Evolutionary conservation across 2,113 vertebrate species (phyloP).

Genomic region (Catharus bicknelli): DNA sequence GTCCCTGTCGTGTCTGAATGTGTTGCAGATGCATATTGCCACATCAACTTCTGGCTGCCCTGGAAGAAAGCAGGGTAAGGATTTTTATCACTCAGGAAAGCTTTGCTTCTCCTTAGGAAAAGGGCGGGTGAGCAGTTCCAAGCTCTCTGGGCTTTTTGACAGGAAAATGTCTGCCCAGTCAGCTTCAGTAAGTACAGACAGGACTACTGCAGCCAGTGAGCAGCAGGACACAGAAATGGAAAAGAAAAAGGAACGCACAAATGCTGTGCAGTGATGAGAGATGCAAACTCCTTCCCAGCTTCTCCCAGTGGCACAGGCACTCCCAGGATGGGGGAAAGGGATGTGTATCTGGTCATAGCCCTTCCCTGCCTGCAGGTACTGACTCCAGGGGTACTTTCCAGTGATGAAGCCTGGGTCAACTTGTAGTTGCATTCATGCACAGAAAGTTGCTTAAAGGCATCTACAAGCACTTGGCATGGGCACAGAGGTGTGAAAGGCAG

Average conservation of each 20-base stretch:
- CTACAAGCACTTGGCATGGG: not conserved
- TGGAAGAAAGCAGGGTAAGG: not conserved
- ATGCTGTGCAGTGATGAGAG: accelerated
- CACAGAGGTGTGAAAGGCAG: not conserved
- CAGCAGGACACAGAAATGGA: not conserved
- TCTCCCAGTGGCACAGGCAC: not conserved
- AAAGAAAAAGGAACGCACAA: not conserved
- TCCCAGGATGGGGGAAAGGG: not conserved
- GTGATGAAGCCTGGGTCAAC: not conserved
- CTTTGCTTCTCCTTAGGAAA: not conserved
- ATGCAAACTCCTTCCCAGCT: not conserved
- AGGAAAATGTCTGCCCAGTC: not conserved
- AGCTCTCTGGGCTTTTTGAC: accelerated
- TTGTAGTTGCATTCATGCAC: not conserved
- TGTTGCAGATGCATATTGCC: not conserved
- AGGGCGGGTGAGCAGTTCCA: not conserved
- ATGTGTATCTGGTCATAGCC: not conserved
- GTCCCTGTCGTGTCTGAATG: accelerated
- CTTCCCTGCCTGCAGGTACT: not conserved
- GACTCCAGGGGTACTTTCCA: not conserved
- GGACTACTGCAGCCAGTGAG: not conserved
- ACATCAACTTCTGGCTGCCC: not conserved
- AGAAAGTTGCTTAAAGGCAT: not conserved
- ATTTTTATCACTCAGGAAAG: not conserved
- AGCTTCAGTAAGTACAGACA: not conserved